Base-by-base conservation (phyloP, 2,888 invertebrate genomes). In the Erebia aethiops region DNA sequence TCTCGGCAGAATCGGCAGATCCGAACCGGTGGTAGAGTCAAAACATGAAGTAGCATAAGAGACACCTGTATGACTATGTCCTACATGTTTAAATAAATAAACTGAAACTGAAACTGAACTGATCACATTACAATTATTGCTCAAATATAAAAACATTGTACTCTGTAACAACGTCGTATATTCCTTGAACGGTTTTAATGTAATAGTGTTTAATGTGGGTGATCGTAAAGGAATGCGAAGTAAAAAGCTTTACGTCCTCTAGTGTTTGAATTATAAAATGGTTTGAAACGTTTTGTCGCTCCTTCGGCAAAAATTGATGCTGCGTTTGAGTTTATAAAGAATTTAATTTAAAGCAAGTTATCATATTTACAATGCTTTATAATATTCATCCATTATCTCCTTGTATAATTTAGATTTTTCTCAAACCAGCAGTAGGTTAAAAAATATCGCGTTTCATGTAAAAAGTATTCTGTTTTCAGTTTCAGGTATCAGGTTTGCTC, bases 211-310 rank as follows among this genome's bases (percentile, higher is more conserved):
- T 41, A 51, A 65, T 65, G 64, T 66, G 65, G 21, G 46, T n/a
- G 58, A 67, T 60, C 67, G 67, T 67, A 67, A 58, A 67, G 49
- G 58, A 67, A 58, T 60, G 26, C 43, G 16, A 49, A 58, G 67
- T 71, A 68, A 71, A 71, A 64, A 68, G 63, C 58, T 68, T 68
- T 68, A 67, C 67, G 67, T 67, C 58, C 67, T 67, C 35, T 67
- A 67, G 67, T 67, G 68, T 64, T 67, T 70, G 63, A 58, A 64
- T 71, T 63, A 71, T 64, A 60, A 65, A 70, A 58, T 58, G 63
- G 64, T 51, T 71, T 58, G 67, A 67, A 67, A 67, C 67, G 67
- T 67, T 67, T 67, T 60, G 67, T 67, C 57, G 67, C 58, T 67
- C 58, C 67, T 58, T 67, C 51, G 46, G 26, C 52, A 57, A 58